phyloP scores from a whole-genome alignment of 2,113 vertebrate genomes.

The Chloropsis cyanopogon region DNA sequence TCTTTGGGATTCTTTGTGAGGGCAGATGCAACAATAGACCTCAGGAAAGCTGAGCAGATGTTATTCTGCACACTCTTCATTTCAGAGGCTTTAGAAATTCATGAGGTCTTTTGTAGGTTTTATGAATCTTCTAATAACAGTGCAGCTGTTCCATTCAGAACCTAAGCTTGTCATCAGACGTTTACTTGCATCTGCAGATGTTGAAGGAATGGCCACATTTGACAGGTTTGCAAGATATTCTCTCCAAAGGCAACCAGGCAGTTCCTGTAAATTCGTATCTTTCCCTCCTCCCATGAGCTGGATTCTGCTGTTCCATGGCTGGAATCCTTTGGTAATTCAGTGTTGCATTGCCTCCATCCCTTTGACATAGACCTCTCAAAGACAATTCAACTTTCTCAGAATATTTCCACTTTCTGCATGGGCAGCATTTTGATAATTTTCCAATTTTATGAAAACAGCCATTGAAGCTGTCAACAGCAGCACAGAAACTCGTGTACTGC shows the following conservation, averaged over 20 bases:
- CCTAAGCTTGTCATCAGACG: background rate
- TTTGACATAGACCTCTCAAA: background rate
- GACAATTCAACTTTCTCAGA: background rate
- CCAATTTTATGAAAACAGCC: background rate
- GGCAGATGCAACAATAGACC: constrained; percentile 46
- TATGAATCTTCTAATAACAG: constrained; percentile 28
- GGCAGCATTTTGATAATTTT: background rate
- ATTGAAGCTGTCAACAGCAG: background rate
- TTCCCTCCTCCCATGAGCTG: background rate
- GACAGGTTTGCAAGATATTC: background rate
- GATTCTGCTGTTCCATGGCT: background rate
- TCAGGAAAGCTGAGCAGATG: constrained; percentile 55
- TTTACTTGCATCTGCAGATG: background rate
- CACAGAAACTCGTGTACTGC: background rate
- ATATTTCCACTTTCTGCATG: background rate
- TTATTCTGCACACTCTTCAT: constrained; percentile 47
- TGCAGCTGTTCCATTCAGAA: constrained; percentile 38
- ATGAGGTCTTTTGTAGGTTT: constrained; percentile 50
- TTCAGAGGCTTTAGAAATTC: constrained; percentile 62
- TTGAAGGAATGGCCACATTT: background rate
- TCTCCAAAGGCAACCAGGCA: background rate
- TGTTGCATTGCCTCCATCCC: background rate
- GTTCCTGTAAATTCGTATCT: background rate
- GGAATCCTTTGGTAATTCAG: background rate
- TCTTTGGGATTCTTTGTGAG: constrained; percentile 26